Conservation (phyloP, 2,888 invertebrate species). For the Amphipoea oculea region DNA sequence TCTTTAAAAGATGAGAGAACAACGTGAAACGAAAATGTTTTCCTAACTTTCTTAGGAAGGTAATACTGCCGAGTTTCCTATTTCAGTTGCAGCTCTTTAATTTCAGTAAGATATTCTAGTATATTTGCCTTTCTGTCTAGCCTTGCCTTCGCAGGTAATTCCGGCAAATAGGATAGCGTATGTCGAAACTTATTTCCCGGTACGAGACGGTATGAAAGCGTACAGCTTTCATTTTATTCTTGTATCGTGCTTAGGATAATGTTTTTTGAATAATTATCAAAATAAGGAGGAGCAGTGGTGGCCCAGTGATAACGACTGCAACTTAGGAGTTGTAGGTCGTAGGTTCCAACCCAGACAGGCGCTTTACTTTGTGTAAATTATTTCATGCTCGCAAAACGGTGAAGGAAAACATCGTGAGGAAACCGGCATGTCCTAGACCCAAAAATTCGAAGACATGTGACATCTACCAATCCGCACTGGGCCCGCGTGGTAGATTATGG, state of each 20-base stretch:
- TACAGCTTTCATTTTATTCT: conserved; percentile 13
- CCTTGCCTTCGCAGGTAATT: conserved; percentile 67
- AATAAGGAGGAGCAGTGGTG: no score
- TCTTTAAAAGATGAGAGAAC: not conserved
- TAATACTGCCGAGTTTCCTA: conserved; percentile 43
- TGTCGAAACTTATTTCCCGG: conserved; percentile 44
- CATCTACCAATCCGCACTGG: no score
- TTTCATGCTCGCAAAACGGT: no score
- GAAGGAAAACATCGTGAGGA: no score
- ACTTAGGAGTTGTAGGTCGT: no score
- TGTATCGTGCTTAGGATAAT: not conserved
- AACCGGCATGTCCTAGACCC: no score
- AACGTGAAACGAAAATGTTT: not conserved
- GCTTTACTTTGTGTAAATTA: no score
- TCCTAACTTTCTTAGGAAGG: not conserved
- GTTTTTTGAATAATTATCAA: not conserved
- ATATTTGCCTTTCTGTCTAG: conserved; percentile 63
- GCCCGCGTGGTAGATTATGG: no score
- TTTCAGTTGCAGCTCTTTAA: conserved; percentile 52
- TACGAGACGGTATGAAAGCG: not conserved
- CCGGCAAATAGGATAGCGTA: conserved; percentile 70
- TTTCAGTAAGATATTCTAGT: conserved; percentile 58
- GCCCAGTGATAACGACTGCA: no score
- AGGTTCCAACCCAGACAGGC: no score
- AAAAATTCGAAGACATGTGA: no score